Percentiles rank a stretch among this genome's conserved stretches.
Evolutionary conservation across 2,888 invertebrate genomes (phyloP).

Genomic region (Atethmia centrago): DNA sequence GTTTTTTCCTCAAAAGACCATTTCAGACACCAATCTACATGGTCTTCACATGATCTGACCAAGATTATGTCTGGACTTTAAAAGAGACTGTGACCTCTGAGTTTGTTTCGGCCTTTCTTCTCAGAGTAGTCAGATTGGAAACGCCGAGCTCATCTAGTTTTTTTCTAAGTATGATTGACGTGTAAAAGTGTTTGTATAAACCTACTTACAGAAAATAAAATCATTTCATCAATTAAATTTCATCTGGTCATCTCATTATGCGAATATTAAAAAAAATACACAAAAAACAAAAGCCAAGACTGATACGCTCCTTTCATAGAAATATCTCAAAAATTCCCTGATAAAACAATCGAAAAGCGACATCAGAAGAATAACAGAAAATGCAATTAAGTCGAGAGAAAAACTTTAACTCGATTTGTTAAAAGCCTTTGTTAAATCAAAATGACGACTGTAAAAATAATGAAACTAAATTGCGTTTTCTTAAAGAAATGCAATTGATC

Average conservation of each 20-base stretch:
- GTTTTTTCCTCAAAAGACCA: too few relatives aligned
- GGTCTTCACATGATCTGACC: too few relatives aligned
- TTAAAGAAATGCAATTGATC: constrained; percentile 33
- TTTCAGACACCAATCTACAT: too few relatives aligned
- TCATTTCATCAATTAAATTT: not conserved
- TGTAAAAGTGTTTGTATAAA: too few relatives aligned
- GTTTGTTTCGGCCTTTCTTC: too few relatives aligned
- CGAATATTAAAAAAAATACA: not conserved
- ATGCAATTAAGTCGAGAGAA: constrained; percentile 41
- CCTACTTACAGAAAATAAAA: too few relatives aligned
- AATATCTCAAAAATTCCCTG: constrained; percentile 3
- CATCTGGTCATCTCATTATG: not conserved
- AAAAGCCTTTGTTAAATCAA: constrained; percentile 36
- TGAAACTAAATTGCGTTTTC: constrained; percentile 18
- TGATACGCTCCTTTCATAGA: not conserved
- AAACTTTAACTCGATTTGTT: constrained; percentile 37
- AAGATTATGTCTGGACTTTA: too few relatives aligned
- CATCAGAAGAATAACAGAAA: constrained; percentile 28
- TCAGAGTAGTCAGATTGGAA: too few relatives aligned
- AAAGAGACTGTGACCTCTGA: too few relatives aligned
- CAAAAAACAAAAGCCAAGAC: not conserved
- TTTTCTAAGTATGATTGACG: too few relatives aligned
- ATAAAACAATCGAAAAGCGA: constrained; percentile 4
- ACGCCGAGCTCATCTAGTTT: too few relatives aligned
- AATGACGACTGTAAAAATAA: constrained; percentile 11